These are phyloP conservation scores for Limenitis camilla DNA, from an alignment of 2,888 invertebrate species.

Conservation along the genomic window DNA sequence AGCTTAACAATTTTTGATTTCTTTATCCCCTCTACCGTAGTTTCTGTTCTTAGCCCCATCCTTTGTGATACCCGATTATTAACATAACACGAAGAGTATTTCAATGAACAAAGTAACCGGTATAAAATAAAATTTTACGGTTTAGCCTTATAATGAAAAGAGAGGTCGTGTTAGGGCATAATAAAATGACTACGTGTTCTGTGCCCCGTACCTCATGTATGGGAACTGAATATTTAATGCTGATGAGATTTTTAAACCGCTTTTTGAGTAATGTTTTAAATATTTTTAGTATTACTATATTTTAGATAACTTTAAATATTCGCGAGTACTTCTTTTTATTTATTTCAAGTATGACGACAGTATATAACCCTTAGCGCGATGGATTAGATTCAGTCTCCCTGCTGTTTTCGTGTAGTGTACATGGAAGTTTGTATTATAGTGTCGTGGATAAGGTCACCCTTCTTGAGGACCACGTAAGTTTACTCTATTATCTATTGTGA, in stretches of 20 bases:
- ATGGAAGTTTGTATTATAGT: too few species aligned
- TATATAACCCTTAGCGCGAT: too few species aligned
- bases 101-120: constrained; percentile 66
- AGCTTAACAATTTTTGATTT: too few species aligned
- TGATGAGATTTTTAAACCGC: constrained; percentile 30
- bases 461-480: too few species aligned
- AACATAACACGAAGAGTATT: constrained; percentile 65
- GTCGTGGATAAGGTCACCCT: too few species aligned
- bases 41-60: constrained; percentile 27
- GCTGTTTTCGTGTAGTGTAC: too few species aligned
- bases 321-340: too few species aligned
- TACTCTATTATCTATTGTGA: too few species aligned
- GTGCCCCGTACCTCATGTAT: constrained; percentile 34
- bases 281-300: background rate
- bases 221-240: constrained; percentile 49
- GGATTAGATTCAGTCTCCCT: too few species aligned
- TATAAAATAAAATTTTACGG: constrained; percentile 67
- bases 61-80: constrained; percentile 58
- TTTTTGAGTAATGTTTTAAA: constrained; percentile 10
- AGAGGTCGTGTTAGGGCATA: constrained; percentile 53
- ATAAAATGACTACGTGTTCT: constrained; percentile 54
- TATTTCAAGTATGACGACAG: too few species aligned
- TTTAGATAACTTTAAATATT: too few species aligned
- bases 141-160: constrained; percentile 64
- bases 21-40: background rate